A percentile compares a stretch with the other conserved stretches of the same genome.
These are phyloP conservation scores for Drosophila seclusa DNA, from an alignment of 2,888 invertebrate species.

Conservation along the genomic window DNA sequence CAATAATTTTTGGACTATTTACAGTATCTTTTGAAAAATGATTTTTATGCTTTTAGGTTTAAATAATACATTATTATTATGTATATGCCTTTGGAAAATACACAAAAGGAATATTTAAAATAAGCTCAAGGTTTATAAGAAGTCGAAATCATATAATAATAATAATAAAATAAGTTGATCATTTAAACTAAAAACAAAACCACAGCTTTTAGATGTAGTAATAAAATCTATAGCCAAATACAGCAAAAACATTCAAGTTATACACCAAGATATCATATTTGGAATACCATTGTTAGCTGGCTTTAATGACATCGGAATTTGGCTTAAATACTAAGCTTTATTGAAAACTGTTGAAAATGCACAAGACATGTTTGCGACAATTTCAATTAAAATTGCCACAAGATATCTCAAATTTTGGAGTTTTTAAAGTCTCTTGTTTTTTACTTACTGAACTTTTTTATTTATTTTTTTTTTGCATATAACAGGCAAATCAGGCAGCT, in stretches of 20 bases:
- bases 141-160: not conserved
- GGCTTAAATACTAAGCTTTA: slow-evolving; percentile 16
- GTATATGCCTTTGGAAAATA: not conserved
- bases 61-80: not conserved
- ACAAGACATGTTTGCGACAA: slow-evolving; percentile 45
- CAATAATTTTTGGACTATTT: not conserved
- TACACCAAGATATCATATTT: not conserved
- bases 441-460: not conserved
- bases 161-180: not conserved
- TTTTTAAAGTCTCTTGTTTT: slow-evolving; percentile 13
- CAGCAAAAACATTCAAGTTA: not conserved
- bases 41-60: not conserved
- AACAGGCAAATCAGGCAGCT: slow-evolving; percentile 46
- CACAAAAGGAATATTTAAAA: not conserved
- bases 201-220: not conserved
- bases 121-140: not conserved
- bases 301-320: not conserved
- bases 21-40: not conserved
- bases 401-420: slow-evolving; percentile 25
- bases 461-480: slow-evolving; percentile 4
- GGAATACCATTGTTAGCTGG: not conserved
- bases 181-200: not conserved
- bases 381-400: slow-evolving; percentile 48
- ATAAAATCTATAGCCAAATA: not conserved
- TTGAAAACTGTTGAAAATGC: slow-evolving; percentile 42